phyloP scores from a whole-genome alignment of 2,113 vertebrate species.

The Parus major region DNA sequence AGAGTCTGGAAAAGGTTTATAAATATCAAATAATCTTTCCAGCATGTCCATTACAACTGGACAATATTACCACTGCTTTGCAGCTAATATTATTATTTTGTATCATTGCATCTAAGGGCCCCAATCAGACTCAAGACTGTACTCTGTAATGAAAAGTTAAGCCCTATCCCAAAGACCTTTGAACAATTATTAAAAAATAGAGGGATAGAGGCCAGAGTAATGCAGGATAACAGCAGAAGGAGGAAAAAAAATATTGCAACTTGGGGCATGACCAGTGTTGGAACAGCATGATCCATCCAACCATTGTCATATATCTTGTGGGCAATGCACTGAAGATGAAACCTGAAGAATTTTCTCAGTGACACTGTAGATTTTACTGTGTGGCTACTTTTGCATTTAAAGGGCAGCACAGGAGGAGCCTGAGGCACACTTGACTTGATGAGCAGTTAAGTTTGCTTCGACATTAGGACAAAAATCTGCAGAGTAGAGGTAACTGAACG shows the following conservation, averaged over 20 bases:
- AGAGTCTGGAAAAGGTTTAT: conserved; percentile 50
- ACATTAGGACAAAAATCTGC: not conserved
- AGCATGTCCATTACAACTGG: not conserved
- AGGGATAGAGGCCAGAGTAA: not conserved
- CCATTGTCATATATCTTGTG: not conserved
- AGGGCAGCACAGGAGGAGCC: not conserved
- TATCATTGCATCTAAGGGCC: not conserved
- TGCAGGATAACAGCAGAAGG: not conserved
- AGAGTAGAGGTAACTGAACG: not conserved
- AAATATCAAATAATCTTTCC: conserved; percentile 55
- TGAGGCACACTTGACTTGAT: not conserved
- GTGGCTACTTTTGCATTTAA: not conserved
- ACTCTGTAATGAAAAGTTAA: not conserved
- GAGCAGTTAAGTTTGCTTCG: not conserved
- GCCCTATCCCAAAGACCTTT: not conserved
- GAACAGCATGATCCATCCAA: not conserved
- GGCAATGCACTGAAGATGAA: not conserved
- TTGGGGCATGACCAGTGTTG: not conserved
- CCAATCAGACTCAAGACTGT: not conserved
- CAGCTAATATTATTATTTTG: conserved; percentile 32
- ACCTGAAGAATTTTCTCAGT: not conserved
- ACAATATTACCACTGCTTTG: not conserved
- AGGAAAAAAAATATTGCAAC: rapidly evolving
- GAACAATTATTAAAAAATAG: not conserved
- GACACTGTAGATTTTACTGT: not conserved